These are phyloP conservation scores for Calephelis nemesis DNA, from an alignment of 1,140 invertebrate species.

Conservation along the genomic window DNA sequence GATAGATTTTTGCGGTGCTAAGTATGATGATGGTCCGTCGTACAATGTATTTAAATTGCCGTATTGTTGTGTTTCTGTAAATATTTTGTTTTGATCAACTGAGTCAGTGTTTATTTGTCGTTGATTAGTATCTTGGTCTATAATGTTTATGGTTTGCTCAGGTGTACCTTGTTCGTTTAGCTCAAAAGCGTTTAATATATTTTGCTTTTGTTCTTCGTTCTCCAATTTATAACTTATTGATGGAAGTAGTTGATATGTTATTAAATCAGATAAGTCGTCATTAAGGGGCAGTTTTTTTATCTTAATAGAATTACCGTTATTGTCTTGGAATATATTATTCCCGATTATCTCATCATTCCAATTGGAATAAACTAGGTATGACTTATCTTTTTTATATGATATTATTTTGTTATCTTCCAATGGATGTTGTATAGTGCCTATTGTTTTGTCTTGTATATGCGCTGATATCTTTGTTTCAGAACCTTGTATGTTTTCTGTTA, in stretches of 20 bases:
- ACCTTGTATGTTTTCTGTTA: slow-evolving; percentile 40
- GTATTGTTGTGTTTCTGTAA: slow-evolving; percentile 29
- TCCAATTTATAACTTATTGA: slow-evolving; percentile 60
- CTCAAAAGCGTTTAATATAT: slow-evolving; percentile 48
- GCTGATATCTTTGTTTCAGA: slow-evolving; percentile 58
- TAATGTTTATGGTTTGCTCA: slow-evolving; percentile 27
- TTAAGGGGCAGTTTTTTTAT: slow-evolving; percentile 21
- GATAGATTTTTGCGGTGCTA: slow-evolving; percentile 56
- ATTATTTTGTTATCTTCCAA: slow-evolving; percentile 57
- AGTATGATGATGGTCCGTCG: slow-evolving; percentile 63
- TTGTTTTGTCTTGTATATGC: slow-evolving; percentile 61
- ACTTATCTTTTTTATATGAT: slow-evolving; percentile 65
- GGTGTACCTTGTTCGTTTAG: slow-evolving; percentile 49
- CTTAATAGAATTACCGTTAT: background rate
- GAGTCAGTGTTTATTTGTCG: slow-evolving; percentile 30
- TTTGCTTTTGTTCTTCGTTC: slow-evolving; percentile 53
- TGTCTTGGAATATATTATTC: slow-evolving; percentile 4
- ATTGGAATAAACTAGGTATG: slow-evolving; percentile 60
- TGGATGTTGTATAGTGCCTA: slow-evolving; percentile 63
- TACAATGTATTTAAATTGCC: slow-evolving; percentile 42
- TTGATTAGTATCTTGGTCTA: slow-evolving; percentile 31
- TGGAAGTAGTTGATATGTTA: slow-evolving; percentile 54
- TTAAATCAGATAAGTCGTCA: slow-evolving; percentile 35
- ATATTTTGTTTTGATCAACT: background rate
- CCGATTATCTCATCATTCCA: slow-evolving; percentile 32